Percentiles rank a stretch among this genome's conserved stretches.
Conservation (phyloP, 2,797 vertebrate genomes). For the Dermochelys coriacea region DNA sequence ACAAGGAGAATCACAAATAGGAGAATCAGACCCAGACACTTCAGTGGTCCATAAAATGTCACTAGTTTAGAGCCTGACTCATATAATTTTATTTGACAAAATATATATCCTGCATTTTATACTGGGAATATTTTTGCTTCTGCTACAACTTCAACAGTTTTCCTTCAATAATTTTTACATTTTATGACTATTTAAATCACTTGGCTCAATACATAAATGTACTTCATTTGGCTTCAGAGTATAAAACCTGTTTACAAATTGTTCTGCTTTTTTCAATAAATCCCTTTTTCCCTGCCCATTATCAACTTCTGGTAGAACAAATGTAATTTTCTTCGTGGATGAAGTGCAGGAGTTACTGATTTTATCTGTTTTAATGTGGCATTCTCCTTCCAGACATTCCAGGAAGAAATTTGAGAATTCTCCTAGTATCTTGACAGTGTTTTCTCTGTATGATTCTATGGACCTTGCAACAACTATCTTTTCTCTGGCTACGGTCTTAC, state of each 20-base stretch:
- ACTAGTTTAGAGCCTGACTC: not conserved
- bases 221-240: not conserved
- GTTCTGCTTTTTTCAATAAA: not conserved
- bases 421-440: not conserved
- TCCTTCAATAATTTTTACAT: constrained; percentile 7
- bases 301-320: not conserved
- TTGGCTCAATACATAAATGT: not conserved
- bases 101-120: not conserved
- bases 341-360: not conserved
- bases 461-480: not conserved
- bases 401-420: not conserved
- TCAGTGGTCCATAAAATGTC: not conserved
- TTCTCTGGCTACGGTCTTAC: not conserved
- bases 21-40: not conserved
- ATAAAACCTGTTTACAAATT: not conserved
- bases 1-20: not conserved
- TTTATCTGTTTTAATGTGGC: not conserved
- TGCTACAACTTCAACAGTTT: constrained; percentile 15
- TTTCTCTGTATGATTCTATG: not conserved
- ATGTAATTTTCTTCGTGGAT: not conserved
- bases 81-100: not conserved
- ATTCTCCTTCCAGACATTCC: not conserved
- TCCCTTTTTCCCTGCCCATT: rapidly evolving
- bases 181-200: not conserved
- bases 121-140: constrained; percentile 22